Evolutionary conservation across 2,888 invertebrate species (phyloP), one percentile per base, ranked within the genome.

Genomic region (Trissolcus brochymenae): DNA sequence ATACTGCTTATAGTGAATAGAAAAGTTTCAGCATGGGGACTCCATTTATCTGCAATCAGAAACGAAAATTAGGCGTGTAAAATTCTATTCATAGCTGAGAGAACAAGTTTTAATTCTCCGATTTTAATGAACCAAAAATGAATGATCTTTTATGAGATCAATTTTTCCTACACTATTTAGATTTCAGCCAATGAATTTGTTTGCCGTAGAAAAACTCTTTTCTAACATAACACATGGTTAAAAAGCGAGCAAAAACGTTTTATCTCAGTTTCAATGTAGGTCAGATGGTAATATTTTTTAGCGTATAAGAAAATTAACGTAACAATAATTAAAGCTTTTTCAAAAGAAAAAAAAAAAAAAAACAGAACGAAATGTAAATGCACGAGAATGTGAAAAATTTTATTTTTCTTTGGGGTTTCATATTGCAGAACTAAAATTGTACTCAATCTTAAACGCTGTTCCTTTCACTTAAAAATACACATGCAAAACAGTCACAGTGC

Each of bases 401-500:
- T 35, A 35, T 35, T 35, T 35, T 35, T 35, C 11, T 7, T 35
- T 35, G 35, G 35, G 11, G 9, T 35, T 35, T 35, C 25, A 35
- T 11, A 6, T 9, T 35, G 6, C 35, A 11, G 35, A 11, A 56
- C 50, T 50, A 61, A 61, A 70, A 13, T 40, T 62, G 16, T 9
- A 57, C 25, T 7, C 4, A 19, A 35, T 19, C 53, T 57, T 57
- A 57, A 50, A 49, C 21, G 46, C 57, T 57, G 62, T 71, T 61
- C 62, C 62, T 71, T 71, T 64, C 56, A 71, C 51, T 71, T 62
- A 64, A 71, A 71, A 71, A 71, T 71, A 71, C 71, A 71, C 62
- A 71, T 64, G 71, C 62, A 57, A 62, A 71, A 71, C 71, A 62
- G 2, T 35, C 56, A 62, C 35, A 61, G 46, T 40, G 49, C 68